phyloP scores from a whole-genome alignment of 1,140 invertebrate genomes.

The Mylabris phalerata region DNA sequence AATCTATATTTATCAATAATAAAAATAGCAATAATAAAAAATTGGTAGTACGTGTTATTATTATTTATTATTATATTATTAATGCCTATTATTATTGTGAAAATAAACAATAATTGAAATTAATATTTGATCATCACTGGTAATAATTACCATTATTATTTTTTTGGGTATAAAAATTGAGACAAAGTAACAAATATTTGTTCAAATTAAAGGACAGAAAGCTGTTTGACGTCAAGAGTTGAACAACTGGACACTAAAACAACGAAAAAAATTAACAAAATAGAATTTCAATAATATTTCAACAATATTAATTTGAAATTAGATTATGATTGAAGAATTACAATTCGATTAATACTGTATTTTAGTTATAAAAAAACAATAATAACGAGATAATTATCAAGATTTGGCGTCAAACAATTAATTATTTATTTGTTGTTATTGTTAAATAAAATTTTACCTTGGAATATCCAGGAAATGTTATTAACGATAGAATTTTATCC shows the following conservation, averaged over 20 bases:
- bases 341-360: no score
- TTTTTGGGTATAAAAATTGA: neutral
- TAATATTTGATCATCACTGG: no score
- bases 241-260: conserved; percentile 1
- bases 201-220: conserved; percentile 2
- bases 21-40: no score
- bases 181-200: neutral
- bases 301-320: neutral
- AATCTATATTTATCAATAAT: no score
- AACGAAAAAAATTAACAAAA: neutral
- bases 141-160: no score
- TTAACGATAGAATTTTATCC: conserved; percentile 3
- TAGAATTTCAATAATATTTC: neutral
- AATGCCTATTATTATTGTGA: no score
- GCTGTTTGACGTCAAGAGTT: conserved; percentile 5
- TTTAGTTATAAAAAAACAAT: neutral
- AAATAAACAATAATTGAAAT: no score
- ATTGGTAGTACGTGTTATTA: no score
- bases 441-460: neutral
- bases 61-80: no score
- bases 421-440: neutral
- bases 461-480: conserved; percentile 6
- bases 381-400: neutral
- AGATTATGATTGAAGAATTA: neutral
- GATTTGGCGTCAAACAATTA: no score